Evolutionary conservation across 2,113 vertebrate genomes (phyloP).

Genomic region (Serinus canaria): DNA sequence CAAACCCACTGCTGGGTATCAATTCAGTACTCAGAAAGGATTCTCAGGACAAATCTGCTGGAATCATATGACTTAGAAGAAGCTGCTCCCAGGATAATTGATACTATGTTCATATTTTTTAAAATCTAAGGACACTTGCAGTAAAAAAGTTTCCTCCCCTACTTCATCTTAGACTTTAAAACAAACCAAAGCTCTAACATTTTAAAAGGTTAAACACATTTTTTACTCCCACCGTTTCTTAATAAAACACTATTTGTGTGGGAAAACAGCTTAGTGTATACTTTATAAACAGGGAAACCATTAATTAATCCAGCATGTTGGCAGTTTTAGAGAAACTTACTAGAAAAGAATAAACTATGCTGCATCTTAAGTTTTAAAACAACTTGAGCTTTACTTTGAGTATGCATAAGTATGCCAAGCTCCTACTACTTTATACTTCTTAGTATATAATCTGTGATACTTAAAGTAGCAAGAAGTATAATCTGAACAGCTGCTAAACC

Average conservation of each 20-base stretch:
- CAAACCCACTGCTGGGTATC: background rate
- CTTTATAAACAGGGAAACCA: conserved; percentile 44
- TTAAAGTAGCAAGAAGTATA: background rate
- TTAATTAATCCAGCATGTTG: conserved; percentile 63
- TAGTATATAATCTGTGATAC: background rate
- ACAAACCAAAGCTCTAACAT: conserved; percentile 33
- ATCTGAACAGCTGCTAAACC: conserved; percentile 5
- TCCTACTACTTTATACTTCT: background rate
- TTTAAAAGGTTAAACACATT: conserved; percentile 29
- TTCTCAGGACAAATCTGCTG: background rate
- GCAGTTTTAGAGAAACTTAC: conserved; percentile 10
- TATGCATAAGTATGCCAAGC: background rate
- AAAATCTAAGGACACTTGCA: background rate
- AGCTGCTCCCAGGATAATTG: background rate
- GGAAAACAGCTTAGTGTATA: conserved; percentile 50
- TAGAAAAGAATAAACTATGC: conserved; percentile 1
- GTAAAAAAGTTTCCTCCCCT: conserved; percentile 8
- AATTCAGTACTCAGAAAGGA: background rate
- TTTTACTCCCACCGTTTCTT: conserved; percentile 38
- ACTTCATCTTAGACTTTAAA: background rate
- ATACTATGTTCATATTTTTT: background rate
- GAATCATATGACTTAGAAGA: background rate
- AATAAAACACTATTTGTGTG: conserved; percentile 47
- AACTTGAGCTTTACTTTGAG: background rate
- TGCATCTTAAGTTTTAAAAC: background rate